These are phyloP conservation scores for Atherinomorus stipes DNA, from an alignment of 2,113 vertebrate species.

Conservation along the genomic window DNA sequence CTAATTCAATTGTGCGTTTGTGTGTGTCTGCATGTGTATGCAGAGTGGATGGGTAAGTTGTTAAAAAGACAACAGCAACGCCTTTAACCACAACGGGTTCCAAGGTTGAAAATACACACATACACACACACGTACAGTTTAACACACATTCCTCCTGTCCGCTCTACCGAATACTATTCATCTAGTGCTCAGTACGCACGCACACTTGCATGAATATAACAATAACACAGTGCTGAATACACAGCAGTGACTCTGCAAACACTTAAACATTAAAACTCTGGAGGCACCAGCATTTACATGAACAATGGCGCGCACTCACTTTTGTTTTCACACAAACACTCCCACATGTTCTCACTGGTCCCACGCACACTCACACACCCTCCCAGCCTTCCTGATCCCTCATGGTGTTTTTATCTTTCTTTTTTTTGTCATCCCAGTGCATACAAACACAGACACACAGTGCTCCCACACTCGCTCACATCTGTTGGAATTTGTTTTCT, in stretches of 20 bases:
- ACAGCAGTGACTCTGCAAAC: constrained; percentile 43
- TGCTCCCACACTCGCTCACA: constrained; percentile 58
- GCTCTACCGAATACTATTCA: constrained; percentile 43
- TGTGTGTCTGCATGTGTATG: constrained; percentile 7
- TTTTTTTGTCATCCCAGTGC: constrained; percentile 9
- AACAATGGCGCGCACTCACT: constrained; percentile 30
- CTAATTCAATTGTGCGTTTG: background rate
- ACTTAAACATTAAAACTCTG: constrained; percentile 50
- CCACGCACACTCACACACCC: constrained; percentile 35
- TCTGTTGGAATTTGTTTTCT: constrained; percentile 71
- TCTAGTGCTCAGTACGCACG: constrained; percentile 21
- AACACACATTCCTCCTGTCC: constrained; percentile 54
- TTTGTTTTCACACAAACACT: constrained; percentile 56
- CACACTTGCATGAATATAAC: constrained; percentile 43
- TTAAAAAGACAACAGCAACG: constrained; percentile 38
- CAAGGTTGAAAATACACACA: constrained; percentile 14
- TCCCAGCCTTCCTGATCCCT: constrained; percentile 32
- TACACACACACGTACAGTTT: constrained; percentile 10
- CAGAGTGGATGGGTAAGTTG: background rate
- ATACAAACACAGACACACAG: constrained; percentile 32
- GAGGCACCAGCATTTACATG: constrained; percentile 35
- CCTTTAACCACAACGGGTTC: constrained; percentile 19
- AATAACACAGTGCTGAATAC: constrained; percentile 41
- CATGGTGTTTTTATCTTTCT: constrained; percentile 30
- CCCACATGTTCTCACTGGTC: constrained; percentile 28